A percentile compares a stretch with the other conserved stretches of the same genome.
Conservation (phyloP, 1,140 invertebrate genomes). For the Scaptomyza pallida region DNA sequence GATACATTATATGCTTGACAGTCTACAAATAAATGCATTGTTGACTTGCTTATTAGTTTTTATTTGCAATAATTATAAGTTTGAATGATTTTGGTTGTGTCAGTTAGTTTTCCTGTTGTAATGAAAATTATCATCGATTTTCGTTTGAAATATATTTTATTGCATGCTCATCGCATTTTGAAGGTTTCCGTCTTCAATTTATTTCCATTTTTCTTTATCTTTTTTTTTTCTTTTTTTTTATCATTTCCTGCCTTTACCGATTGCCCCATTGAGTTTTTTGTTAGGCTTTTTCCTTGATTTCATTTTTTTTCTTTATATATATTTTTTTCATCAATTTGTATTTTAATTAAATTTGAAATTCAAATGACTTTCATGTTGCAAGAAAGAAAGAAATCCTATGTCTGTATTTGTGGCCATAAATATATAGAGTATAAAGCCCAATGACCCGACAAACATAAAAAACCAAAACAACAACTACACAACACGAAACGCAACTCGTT, state of each 20-base stretch:
- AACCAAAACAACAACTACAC: not conserved
- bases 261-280: slow-evolving; percentile 31
- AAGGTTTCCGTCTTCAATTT: too few relatives aligned
- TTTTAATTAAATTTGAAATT: slow-evolving; percentile 66
- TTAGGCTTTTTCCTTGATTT: slow-evolving; percentile 32
- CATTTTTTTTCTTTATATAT: too few relatives aligned
- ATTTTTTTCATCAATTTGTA: slow-evolving; percentile 51
- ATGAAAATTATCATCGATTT: too few relatives aligned
- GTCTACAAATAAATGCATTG: not conserved
- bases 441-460: slow-evolving; percentile 42
- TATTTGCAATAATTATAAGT: too few relatives aligned
- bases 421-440: slow-evolving; percentile 45
- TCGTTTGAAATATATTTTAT: too few relatives aligned
- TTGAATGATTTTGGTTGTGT: too few relatives aligned
- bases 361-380: slow-evolving; percentile 46
- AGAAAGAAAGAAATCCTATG: not conserved
- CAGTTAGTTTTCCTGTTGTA: too few relatives aligned
- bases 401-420: slow-evolving; percentile 9
- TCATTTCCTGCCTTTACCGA: slow-evolving; percentile 16
- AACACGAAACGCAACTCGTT: slow-evolving; percentile 53
- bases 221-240: slow-evolving; percentile 1
- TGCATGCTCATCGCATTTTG: too few relatives aligned
- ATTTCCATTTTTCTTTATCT: too few relatives aligned
- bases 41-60: not conserved
- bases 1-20: not conserved